Percentiles rank a stretch among this genome's conserved stretches.
phyloP scores from a whole-genome alignment of 2,888 invertebrate species.

The Cerastoderma edule region DNA sequence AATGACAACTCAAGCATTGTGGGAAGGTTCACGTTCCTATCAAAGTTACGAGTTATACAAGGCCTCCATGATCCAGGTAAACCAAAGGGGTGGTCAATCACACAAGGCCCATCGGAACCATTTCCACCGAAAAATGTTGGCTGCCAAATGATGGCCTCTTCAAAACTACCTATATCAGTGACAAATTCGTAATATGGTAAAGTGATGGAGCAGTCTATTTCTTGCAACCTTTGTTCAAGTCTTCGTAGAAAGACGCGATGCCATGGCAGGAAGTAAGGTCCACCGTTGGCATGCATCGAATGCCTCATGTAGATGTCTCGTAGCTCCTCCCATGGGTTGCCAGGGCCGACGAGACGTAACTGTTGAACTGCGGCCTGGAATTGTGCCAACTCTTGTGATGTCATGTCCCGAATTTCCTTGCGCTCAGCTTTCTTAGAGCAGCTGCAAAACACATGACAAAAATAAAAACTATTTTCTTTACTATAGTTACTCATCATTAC shows the following conservation, averaged over 20 bases:
- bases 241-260: constrained; percentile 78
- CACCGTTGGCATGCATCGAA: constrained; percentile 78
- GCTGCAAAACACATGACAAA: constrained; percentile 47
- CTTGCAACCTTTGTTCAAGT: constrained; percentile 78
- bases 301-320: constrained; percentile 78
- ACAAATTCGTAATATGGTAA: constrained; percentile 83
- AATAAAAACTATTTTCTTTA: neutral
- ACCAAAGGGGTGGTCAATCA: constrained; percentile 80
- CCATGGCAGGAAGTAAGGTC: constrained; percentile 80
- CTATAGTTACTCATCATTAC: too few species aligned
- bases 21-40: constrained; percentile 74
- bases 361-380: constrained; percentile 79
- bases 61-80: constrained; percentile 76
- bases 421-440: constrained; percentile 73
- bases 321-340: constrained; percentile 77
- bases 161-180: constrained; percentile 79
- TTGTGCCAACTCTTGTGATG: constrained; percentile 71
- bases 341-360: constrained; percentile 68
- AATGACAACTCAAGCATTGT: constrained; percentile 74
- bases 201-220: constrained; percentile 79
- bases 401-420: constrained; percentile 81
- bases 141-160: constrained; percentile 80
- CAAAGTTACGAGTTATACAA: constrained; percentile 79
- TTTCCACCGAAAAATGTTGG: constrained; percentile 81
- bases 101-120: constrained; percentile 74